Evolutionary conservation across 2,113 vertebrate species (phyloP), one percentile per base, ranked within the genome.

Genomic region (Amphilophus citrinellus): DNA sequence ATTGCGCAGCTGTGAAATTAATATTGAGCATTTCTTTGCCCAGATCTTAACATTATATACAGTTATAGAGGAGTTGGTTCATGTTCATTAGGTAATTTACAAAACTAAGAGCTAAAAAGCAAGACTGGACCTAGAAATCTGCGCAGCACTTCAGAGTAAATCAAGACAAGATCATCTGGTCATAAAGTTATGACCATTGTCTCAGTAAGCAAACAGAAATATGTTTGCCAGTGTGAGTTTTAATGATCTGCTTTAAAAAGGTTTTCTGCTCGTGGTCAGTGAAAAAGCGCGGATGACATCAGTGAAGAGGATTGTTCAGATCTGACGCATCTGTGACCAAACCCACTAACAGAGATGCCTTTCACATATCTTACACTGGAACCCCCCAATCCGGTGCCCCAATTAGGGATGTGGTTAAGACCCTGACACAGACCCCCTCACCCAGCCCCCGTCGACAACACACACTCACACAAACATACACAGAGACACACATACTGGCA

Each of bases 341-440:
- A 83, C 56, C 76, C 73, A 60, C 58, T 83, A 80, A 88, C 92
- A 90, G 84, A 91, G 88, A 90, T 84, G 89, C 81, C 91, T 89
- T 93, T 92, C 90, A 88, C 88, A 87, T 88, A 82, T 86, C 84
- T 87, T 77, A 87, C 62, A 68, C 77, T 10, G 61, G 37, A 89
- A 60, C 30, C 79, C 77, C 80, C 79, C 47, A 10, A 88, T 85
- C 81, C 89, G 89, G 92, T 92, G 90, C 84, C 61, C 20, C 88
- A 85, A 91, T 92, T 91, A 89, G 90, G 88, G 90, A 92, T 93
- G 93, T 91, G 90, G 86, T 66, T 53, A 59, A 87, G 44, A 79
- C 77, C 61, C 75, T 61, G 42, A 75, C 22, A 17, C 80, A 57
- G 17, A 61, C 58, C 61, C 65, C 42, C 57, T 14, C 57, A 76